Base-by-base conservation (phyloP, 2,888 invertebrate genomes). In the Lepidocyrtinus sp. region DNA sequence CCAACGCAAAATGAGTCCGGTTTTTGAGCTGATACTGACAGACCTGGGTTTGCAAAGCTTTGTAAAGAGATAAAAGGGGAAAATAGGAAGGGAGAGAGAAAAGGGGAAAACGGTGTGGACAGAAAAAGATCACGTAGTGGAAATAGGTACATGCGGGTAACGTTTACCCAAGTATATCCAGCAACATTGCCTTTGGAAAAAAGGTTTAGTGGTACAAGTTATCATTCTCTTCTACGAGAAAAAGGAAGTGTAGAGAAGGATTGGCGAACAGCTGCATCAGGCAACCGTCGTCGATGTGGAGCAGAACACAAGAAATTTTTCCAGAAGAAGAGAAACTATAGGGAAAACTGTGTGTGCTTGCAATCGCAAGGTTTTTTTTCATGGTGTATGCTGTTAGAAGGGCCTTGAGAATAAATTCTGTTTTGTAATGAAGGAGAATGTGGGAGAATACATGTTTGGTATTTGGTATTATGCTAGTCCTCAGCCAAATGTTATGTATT, bases 371-470 rank as follows among this genome's bases (percentile, higher is more conserved):
- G 70, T 15, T 68, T 71, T 71, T 55, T 68, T 68, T 68, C 68
- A 68, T 12, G 50, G 59, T 25, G 27, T 59, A 17, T 50, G 26
- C 55, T 70, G 21, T 24, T 55, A 21, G n/a, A 72, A 69, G 46
- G 64, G 72, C 72, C 72, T 73, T 73, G 72, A 73, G 50, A 73
- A 59, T 25, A 26, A 46, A 25, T 55, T 64, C 25, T 71, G 17
- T 59, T 67, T 24, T 50, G 50, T 50, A 50, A n/a, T 12, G 50
- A 50, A 50, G 50, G 50, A 19, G 59, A 19, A 59, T 59, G 59
- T 59, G 59, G 59, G 59, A 12, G 12, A 59, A 59, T 59, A n/a
- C 15, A 59, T 59, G 15, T 5, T 59, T 59, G 59, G 59, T 59
- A 59, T 59, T 5, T n/a, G n/a, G n/a, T n/a, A n/a, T n/a, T n/a